Evolutionary conservation across 1,140 invertebrate species (phyloP), one percentile per base, ranked within the genome.

Genomic region (Halyomorpha halys): DNA sequence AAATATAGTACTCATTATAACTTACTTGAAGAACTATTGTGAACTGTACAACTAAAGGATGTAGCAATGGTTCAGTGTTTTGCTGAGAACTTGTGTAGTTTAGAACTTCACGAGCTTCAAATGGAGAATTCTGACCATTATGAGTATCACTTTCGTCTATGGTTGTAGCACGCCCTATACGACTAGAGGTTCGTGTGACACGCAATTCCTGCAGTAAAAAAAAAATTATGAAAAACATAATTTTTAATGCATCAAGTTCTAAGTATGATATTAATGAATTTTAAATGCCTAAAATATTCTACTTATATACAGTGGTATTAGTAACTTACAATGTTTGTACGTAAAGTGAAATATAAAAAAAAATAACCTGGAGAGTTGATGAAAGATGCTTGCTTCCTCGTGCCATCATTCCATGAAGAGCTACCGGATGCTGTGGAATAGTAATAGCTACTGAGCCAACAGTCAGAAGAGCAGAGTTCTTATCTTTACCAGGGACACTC

Each of bases 321-420:
- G 34, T 39, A 11, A 39, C 1, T 39, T 39, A 39, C 11, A 11
- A 9, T 6, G 11, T 3, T 8, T 30, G 8, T 30, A 8, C 8
- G 8, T 8, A 39, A 39, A 1, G 1, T 39, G 16, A 34, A 63
- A 19, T 25, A 27, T n/a, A 62, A 47, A 39, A 49, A 34, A 44
- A 13, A 54, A 61, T 67, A 72, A 83, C 85, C 76, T 91, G 89
- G 45, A 95, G 73, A 1, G 91, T 94, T n/a, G 87, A 91, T 15
- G 90, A 93, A 3, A 98, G 78, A 72, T 96, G 91, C 70, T 93
- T 90, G 62, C 91, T 93, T 49, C 92, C 91, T 69, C 94, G 80
- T 0, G 94, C 94, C 85, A 98, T 94, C 90, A 98, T 96, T 59
- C 92, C 92, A 74, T 98, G 95, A 61, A 98, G 77, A 30, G 90